phyloP scores from a whole-genome alignment of 2,888 invertebrate genomes.

The Ochropleura leucogaster region DNA sequence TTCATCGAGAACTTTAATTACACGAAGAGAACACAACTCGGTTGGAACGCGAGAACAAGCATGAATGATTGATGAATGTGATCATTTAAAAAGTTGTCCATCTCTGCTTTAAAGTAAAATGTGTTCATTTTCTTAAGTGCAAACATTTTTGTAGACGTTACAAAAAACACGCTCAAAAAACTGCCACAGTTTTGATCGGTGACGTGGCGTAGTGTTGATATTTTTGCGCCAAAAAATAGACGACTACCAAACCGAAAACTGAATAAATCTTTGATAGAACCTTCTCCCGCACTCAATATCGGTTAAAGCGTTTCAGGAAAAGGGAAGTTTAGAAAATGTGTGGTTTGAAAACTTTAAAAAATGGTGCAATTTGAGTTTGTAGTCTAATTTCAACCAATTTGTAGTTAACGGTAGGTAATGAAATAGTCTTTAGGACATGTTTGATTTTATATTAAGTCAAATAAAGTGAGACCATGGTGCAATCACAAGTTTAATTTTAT shows the following conservation, averaged over 20 bases:
- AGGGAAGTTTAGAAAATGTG: slow-evolving; percentile 17
- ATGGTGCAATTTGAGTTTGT: slow-evolving; percentile 23
- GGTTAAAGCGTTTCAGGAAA: slow-evolving; percentile 27
- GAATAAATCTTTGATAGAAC: slow-evolving; percentile 21
- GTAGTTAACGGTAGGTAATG: background rate
- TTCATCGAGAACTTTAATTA: slow-evolving; percentile 48
- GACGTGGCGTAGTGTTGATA: slow-evolving; percentile 23
- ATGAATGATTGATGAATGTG: slow-evolving; percentile 31
- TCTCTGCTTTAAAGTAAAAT: slow-evolving; percentile 15
- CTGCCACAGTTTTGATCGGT: slow-evolving; percentile 1
- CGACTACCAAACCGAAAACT: slow-evolving; percentile 6
- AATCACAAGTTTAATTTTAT: background rate
- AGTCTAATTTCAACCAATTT: slow-evolving; percentile 16
- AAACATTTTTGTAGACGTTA: slow-evolving; percentile 1
- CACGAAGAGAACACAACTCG: slow-evolving; percentile 1
- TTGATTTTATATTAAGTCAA: background rate
- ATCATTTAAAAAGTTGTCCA: slow-evolving; percentile 23
- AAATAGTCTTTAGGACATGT: background rate
- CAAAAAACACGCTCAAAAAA: background rate
- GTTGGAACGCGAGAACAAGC: slow-evolving; percentile 9
- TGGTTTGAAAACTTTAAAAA: slow-evolving; percentile 29
- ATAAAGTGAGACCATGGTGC: background rate
- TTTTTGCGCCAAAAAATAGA: slow-evolving; percentile 24
- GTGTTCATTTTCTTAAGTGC: slow-evolving; percentile 18
- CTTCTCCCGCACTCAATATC: slow-evolving; percentile 18